phyloP scores from a whole-genome alignment of 1,140 invertebrate genomes.

The Microplitis mediator region DNA sequence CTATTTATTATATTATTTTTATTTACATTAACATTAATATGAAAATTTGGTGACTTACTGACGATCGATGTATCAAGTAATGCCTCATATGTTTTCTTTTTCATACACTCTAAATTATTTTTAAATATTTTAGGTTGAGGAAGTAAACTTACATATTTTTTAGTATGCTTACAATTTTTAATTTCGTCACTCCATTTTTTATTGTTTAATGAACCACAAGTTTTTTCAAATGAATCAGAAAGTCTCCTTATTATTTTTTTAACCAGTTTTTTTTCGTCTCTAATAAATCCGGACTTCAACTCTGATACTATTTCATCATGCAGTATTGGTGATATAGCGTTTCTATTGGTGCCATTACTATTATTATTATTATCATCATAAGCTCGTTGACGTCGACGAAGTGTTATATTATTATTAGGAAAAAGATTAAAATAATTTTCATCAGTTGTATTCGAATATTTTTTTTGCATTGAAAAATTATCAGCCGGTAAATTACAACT shows the following conservation, averaged over 20 bases:
- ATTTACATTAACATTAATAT: conserved; percentile 8
- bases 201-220: background rate
- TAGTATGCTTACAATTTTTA: background rate
- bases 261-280: conserved; percentile 39
- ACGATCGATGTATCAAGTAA: conserved; percentile 38
- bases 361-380: too few species aligned
- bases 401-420: conserved; percentile 19
- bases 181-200: background rate
- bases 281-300: conserved; percentile 28
- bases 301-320: conserved; percentile 13
- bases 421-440: background rate
- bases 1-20: conserved; percentile 13
- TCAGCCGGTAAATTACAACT: background rate
- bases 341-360: background rate
- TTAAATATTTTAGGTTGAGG: conserved; percentile 10
- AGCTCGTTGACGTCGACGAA: conserved; percentile 13
- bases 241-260: conserved; percentile 45
- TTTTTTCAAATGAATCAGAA: conserved; percentile 38
- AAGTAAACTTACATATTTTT: conserved; percentile 11
- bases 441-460: background rate
- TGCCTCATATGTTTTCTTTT: background rate
- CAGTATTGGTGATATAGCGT: conserved; percentile 15
- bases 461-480: background rate
- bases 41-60: conserved; percentile 44
- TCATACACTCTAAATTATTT: background rate